Evolutionary conservation across 2,113 vertebrate genomes (phyloP), one percentile per base, ranked within the genome.

Genomic region (Danionella cerebrum): DNA sequence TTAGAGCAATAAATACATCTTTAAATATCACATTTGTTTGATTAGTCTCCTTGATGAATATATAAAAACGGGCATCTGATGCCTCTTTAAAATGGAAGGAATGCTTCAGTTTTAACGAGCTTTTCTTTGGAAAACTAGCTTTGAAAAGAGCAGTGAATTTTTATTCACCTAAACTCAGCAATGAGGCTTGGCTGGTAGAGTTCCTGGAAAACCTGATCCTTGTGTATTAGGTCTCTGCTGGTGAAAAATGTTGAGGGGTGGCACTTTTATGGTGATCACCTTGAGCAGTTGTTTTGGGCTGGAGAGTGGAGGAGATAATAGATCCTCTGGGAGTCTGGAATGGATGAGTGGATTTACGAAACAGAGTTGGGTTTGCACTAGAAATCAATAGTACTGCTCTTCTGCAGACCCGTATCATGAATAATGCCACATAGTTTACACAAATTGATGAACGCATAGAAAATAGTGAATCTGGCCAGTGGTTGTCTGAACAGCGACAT

Each of bases 261-360:
- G 76, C 65, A 54, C 78, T 91, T 91, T 91, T 84, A 88, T 82
- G 79, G 85, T 81, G 85, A 73, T 89, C 90, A 90, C 84, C 87
- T 87, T 89, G 83, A 90, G 80, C 84, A 82, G 76, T 86, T 86
- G 81, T 89, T 91, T 88, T 84, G 88, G 81, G 82, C 86, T 85
- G 85, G 84, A 88, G 84, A 92, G 82, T 83, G 88, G 88, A 91
- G 90, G 90, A 87, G 80, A 87, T 85, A 90, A 91, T 87, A 77
- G 80, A 80, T 85, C 87, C 85, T 70, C 42, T 77, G 84, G 87
- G 89, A 90, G 81, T 80, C 71, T 78, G 79, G 69, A 84, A 80
- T 81, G 58, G 65, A 69, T 83, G 84, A 89, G 87, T 84, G 88
- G 85, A 90, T 93, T 92, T 92, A 91, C 90, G 83, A 85, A 82